Conservation (phyloP, 2,113 vertebrate species). For the Romanogobio albipinnatus region DNA sequence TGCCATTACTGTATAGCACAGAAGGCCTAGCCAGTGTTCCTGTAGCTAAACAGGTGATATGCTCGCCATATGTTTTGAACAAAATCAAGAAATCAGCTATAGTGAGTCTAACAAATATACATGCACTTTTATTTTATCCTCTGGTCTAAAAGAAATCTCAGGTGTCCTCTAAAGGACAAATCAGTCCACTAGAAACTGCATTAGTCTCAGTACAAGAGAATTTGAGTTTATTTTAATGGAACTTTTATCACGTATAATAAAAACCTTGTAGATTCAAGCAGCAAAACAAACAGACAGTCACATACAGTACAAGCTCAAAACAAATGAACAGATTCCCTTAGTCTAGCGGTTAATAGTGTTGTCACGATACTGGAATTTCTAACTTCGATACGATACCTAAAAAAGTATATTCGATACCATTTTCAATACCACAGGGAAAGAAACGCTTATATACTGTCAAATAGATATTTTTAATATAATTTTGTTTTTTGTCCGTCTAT, state of each 20-base stretch:
- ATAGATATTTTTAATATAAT: too few relatives aligned
- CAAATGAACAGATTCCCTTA: neutral
- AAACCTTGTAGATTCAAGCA: neutral
- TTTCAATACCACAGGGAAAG: too few relatives aligned
- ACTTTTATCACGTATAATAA: neutral
- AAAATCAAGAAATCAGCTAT: neutral
- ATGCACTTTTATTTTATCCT: neutral
- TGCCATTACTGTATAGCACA: neutral
- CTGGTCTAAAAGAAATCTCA: neutral
- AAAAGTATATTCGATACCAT: too few relatives aligned
- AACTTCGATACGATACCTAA: too few relatives aligned
- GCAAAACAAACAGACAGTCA: conserved; percentile 17
- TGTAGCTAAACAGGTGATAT: neutral
- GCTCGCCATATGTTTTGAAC: neutral
- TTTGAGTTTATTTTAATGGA: neutral
- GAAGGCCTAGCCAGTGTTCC: neutral
- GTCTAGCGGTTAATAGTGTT: too few relatives aligned
- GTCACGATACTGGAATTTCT: too few relatives aligned
- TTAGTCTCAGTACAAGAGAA: neutral
- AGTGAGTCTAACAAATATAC: neutral
- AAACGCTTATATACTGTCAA: too few relatives aligned
- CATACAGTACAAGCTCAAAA: neutral
- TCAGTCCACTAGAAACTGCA: neutral
- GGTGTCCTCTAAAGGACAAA: neutral
- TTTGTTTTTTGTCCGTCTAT: too few relatives aligned